Conservation (phyloP, 37 sponge, comb jelly and placozoan genomes). For the Petrosia ficiformis region DNA sequence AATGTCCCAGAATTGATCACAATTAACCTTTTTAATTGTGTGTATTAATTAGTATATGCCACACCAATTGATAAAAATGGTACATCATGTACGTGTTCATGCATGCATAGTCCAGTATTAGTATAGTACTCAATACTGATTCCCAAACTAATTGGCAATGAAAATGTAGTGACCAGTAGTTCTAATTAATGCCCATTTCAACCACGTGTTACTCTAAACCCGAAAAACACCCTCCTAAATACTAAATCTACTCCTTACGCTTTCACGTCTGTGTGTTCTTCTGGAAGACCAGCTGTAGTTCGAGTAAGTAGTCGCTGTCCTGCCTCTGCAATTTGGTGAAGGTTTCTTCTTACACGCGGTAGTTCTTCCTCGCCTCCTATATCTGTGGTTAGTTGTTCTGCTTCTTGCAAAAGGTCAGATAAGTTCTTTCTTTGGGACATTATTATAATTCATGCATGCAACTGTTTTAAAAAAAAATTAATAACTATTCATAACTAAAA, state of each 20-base stretch:
- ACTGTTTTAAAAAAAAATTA: no score
- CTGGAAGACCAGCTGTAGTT: constrained; percentile 46
- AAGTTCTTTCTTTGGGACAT: constrained; percentile 18
- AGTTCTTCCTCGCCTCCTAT: constrained; percentile 68
- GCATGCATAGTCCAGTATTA: no score
- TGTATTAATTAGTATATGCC: no score
- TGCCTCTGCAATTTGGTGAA: constrained; percentile 94
- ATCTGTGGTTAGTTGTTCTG: constrained; percentile 86
- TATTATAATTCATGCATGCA: no score
- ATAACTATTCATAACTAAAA: no score
- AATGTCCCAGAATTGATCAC: no score
- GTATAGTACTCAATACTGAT: no score
- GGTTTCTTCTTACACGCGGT: constrained; percentile 87
- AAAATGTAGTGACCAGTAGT: neutral
- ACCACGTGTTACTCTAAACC: neutral
- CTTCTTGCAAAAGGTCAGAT: constrained; percentile 83
- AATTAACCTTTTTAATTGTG: no score
- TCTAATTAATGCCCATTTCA: constrained; percentile 28
- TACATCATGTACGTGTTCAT: no score
- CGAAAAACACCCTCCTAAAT: neutral
- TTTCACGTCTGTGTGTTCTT: constrained; percentile 80
- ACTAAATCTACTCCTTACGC: constrained; percentile 84
- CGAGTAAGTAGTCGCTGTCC: constrained; percentile 85
- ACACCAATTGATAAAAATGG: no score
- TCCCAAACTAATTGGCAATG: no score